Evolutionary conservation across 2,797 vertebrate genomes (phyloP).

Genomic region (Enoplosus armatus): DNA sequence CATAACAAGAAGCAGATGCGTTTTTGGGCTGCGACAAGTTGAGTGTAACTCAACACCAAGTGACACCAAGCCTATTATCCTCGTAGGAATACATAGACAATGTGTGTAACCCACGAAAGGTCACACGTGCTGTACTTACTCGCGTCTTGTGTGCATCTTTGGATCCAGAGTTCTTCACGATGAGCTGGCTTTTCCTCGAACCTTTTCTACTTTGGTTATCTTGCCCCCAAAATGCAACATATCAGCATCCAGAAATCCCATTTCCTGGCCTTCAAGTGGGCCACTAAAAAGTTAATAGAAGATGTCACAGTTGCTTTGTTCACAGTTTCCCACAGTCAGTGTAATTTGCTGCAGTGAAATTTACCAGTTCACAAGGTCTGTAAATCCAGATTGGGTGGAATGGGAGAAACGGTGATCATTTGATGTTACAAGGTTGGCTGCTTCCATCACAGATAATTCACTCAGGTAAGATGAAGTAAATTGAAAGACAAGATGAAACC

Average conservation of each 20-base stretch:
- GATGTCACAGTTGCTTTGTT: constrained; percentile 46
- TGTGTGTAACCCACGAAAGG: background rate
- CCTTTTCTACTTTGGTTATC: background rate
- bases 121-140: too few relatives aligned
- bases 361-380: background rate
- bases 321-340: background rate
- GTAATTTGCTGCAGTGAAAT: constrained; percentile 29
- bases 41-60: background rate
- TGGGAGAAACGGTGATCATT: background rate
- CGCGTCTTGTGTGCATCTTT: background rate
- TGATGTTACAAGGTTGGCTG: constrained; percentile 15
- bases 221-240: background rate
- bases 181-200: background rate
- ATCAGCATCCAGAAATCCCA: constrained; percentile 48
- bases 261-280: constrained; percentile 30
- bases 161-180: background rate
- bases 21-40: background rate
- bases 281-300: constrained; percentile 46
- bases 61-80: background rate
- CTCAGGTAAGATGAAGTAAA: constrained; percentile 25
- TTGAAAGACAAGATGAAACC: constrained; percentile 28
- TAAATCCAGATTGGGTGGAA: background rate
- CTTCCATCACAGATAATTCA: constrained; percentile 39
- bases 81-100: background rate
- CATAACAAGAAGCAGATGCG: background rate